Evolutionary conservation across 2,113 vertebrate species (phyloP), one percentile per base, ranked within the genome.

Genomic region (Condylura cristata): DNA sequence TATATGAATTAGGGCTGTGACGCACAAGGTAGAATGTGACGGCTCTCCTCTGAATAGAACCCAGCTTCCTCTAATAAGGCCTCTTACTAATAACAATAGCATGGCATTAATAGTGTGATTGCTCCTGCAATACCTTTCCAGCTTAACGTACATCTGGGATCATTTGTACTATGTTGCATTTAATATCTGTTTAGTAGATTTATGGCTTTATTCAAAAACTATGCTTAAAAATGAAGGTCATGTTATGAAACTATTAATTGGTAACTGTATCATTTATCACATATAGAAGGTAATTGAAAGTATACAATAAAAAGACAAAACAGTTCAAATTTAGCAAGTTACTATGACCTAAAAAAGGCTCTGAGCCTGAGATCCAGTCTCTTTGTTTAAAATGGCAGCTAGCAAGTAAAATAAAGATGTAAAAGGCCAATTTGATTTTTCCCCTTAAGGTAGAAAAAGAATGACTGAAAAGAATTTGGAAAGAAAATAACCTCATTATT

Each of bases 1-100:
- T 91, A 93, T 70, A 96, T 96, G 84, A 90, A 93, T 53, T 81
- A 75, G 91, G 91, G 51, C 86, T 53, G 66, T 97, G 95, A 97
- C 86, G 86, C 91, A 96, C 86, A 48, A 91, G 56, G 61, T 0
- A 0, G 37, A 63, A 9, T 14, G 11, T 48, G n/a, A 58, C 16
- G 8, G 53, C 79, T 89, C 20, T 37, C 65, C 74, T 81, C 84
- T 76, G 60, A 93, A 81, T 44, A 76, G 75, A 82, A n/a, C 17
- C 24, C 17, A 24, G 86, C 37, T 78, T 86, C 39, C 58, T 82
- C 91, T 89, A 92, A 93, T 94, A 70, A 96, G 92, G 32, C 30
- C 3, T 90, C 76, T 71, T 84, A 46, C 39, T 86, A 87, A 85
- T 90, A 94, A 72, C 66, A 89, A 72, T 22, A 89, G 71, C 39